Evolutionary conservation across 2,888 invertebrate species (phyloP).

Genomic region (Anarsia innoxiella): DNA sequence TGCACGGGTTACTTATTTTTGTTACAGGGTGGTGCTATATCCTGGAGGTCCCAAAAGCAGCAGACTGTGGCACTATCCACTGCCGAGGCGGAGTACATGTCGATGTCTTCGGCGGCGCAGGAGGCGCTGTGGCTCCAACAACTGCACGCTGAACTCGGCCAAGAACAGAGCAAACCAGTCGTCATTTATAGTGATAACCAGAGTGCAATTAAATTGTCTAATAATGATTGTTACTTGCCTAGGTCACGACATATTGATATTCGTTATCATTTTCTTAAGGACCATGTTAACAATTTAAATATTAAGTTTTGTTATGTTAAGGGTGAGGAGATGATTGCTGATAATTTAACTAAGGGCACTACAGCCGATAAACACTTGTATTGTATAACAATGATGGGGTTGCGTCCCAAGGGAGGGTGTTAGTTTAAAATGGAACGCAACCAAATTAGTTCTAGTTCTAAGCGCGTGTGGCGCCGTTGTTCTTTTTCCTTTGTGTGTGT

Average conservation of each 20-base stretch:
- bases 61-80: not conserved
- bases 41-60: constrained; percentile 18
- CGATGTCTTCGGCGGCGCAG: not conserved
- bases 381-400: constrained; percentile 10
- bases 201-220: constrained; percentile 21
- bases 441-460: not conserved
- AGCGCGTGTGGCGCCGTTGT: not conserved
- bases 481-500: not conserved
- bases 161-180: constrained; percentile 10
- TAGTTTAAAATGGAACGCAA: constrained; percentile 1
- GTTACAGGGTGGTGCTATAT: constrained; percentile 17
- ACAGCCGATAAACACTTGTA: constrained; percentile 9
- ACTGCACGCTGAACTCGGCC: constrained; percentile 13
- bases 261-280: constrained; percentile 20
- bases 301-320: constrained; percentile 9
- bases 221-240: constrained; percentile 21
- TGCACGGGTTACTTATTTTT: constrained; percentile 18
- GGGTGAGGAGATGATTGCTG: constrained; percentile 10
- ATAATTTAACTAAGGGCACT: constrained; percentile 10
- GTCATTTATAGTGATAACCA: constrained; percentile 21
- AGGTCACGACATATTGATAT: too few species aligned
- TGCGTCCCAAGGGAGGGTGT: constrained; percentile 6
- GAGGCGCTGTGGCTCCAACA: not conserved
- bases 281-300: constrained; percentile 10
- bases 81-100: constrained; percentile 4